These are phyloP conservation scores for Eremobia ochroleuca DNA, from an alignment of 2,888 invertebrate species.

Conservation along the genomic window DNA sequence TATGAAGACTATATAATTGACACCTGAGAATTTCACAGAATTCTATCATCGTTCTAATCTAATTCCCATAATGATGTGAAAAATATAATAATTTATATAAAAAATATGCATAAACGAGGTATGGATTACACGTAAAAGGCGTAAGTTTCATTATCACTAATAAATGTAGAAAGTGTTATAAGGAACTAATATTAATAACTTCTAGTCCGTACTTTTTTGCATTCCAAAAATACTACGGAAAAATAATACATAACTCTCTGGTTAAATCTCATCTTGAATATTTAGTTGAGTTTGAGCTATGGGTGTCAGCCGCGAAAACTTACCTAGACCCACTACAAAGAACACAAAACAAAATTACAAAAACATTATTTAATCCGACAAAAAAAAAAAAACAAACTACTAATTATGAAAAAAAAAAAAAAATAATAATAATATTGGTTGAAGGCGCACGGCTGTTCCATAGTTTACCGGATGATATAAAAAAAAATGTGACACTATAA, in stretches of 20 bases:
- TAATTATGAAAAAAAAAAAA: no score
- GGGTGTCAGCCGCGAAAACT: neutral
- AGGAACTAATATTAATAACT: neutral
- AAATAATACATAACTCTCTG: neutral
- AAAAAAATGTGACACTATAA: no score
- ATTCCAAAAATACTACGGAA: no score
- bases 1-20: slow-evolving; percentile 23
- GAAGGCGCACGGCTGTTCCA: no score
- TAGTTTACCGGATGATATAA: no score
- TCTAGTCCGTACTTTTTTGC: no score
- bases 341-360: neutral
- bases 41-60: slow-evolving; percentile 40
- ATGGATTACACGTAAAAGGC: neutral
- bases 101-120: no score
- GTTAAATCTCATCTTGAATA: neutral
- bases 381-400: neutral
- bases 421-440: no score
- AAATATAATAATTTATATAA: slow-evolving; percentile 18
- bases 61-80: slow-evolving; percentile 19
- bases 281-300: neutral
- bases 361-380: neutral
- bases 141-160: neutral
- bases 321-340: no score
- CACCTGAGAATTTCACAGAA: slow-evolving; percentile 34
- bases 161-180: neutral